Evolutionary conservation across 2,797 vertebrate genomes (phyloP).

Genomic region (Mustela erminea): DNA sequence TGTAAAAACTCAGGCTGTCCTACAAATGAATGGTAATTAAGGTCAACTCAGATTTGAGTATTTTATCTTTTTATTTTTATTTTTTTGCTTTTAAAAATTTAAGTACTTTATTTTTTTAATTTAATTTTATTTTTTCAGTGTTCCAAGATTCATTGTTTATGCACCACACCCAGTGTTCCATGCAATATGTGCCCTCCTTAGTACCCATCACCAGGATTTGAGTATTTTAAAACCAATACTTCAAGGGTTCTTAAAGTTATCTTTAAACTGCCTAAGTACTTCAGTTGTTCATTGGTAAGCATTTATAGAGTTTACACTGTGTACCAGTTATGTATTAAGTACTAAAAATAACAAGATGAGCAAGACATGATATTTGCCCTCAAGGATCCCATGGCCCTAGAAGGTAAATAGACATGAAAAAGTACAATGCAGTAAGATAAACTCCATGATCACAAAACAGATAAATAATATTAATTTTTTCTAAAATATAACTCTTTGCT

Average conservation of each 20-base stretch:
- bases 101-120: no score
- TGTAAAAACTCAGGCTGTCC: not conserved
- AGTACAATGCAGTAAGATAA: not conserved
- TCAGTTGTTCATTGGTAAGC: conserved; percentile 1
- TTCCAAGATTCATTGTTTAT: no score
- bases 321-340: not conserved
- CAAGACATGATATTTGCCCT: not conserved
- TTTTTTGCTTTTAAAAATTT: no score
- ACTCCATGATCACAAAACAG: not conserved
- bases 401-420: not conserved
- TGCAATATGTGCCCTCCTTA: no score
- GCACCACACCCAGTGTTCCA: no score
- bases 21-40: not conserved
- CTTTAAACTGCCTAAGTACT: not conserved
- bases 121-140: no score
- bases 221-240: conserved; percentile 4
- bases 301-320: not conserved
- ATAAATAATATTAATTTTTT: not conserved
- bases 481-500: not conserved
- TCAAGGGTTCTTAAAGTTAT: not conserved
- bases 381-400: not conserved
- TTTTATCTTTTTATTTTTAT: not conserved
- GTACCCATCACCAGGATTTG: not conserved
- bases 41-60: conserved; percentile 4
- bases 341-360: conserved; percentile 14